phyloP scores from a whole-genome alignment of 2,113 vertebrate genomes.

The Festucalex cinctus region DNA sequence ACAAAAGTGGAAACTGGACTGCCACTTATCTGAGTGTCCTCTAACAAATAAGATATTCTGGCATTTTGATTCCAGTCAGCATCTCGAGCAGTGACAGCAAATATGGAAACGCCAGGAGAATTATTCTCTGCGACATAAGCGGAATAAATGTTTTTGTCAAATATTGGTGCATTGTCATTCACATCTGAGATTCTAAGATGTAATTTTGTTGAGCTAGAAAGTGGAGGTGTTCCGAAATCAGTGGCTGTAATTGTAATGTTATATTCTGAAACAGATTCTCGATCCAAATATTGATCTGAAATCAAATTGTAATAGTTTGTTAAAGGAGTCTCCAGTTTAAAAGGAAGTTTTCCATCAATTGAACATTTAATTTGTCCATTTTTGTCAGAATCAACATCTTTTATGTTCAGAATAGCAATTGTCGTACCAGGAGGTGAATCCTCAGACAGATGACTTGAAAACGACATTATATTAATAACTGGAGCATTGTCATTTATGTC shows the following conservation, averaged over 20 bases:
- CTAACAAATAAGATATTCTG: conserved; percentile 62
- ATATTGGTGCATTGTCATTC: conserved; percentile 68
- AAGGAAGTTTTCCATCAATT: conserved; percentile 32
- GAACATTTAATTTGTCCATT: conserved; percentile 48
- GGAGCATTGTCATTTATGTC: conserved; percentile 59
- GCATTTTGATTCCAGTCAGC: conserved; percentile 67
- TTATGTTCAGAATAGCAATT: conserved; percentile 49
- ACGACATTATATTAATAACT: conserved; percentile 61
- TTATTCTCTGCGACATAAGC: conserved; percentile 67
- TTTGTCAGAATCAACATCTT: conserved; percentile 50
- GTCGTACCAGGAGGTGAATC: conserved; percentile 34
- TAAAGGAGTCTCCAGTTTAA: conserved; percentile 45
- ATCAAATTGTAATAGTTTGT: conserved; percentile 44
- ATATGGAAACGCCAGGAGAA: conserved; percentile 52
- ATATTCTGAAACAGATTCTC: conserved; percentile 33
- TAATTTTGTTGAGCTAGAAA: conserved; percentile 55
- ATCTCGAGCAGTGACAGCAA: conserved; percentile 55
- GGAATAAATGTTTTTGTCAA: conserved; percentile 60
- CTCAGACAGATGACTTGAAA: conserved; percentile 34
- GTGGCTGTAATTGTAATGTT: conserved; percentile 34
- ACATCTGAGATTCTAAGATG: conserved; percentile 65
- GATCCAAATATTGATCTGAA: conserved; percentile 33
- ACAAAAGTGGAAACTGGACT: conserved; percentile 59
- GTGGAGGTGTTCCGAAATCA: conserved; percentile 56
- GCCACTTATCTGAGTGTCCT: conserved; percentile 57